These are phyloP conservation scores for Autographa gamma DNA, from an alignment of 2,888 invertebrate species.

Conservation along the genomic window DNA sequence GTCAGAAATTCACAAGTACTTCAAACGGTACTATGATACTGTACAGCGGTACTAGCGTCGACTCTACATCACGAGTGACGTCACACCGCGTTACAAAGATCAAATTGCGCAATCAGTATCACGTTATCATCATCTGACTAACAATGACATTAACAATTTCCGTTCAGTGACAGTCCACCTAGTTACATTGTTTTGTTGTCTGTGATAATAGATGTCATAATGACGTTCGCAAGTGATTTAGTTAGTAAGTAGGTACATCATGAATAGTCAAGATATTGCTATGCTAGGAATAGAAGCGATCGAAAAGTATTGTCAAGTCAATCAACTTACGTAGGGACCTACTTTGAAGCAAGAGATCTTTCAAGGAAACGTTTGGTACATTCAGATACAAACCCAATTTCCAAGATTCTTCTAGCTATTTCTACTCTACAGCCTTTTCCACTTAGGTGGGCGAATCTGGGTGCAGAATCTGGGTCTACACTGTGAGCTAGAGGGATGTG, in stretches of 20 bases:
- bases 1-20: not conserved
- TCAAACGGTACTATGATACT: not conserved
- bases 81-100: conserved; percentile 6
- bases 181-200: not conserved
- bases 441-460: too few species aligned
- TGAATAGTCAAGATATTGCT: not conserved
- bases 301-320: too few species aligned
- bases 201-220: conserved; percentile 4
- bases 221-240: conserved; percentile 1
- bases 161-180: conserved; percentile 1
- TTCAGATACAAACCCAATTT: too few species aligned
- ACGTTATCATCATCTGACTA: conserved; percentile 17
- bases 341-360: too few species aligned
- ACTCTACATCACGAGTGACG: conserved; percentile 19
- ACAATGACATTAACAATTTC: conserved; percentile 4
- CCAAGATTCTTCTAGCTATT: too few species aligned
- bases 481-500: not conserved
- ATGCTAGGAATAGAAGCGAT: too few species aligned
- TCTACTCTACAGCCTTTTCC: too few species aligned
- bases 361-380: too few species aligned
- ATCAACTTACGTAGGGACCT: not conserved
- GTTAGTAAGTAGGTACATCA: not conserved
- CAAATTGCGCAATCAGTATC: conserved; percentile 26
- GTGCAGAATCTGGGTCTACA: not conserved
- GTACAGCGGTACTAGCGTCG: not conserved